A percentile compares a stretch with the other conserved stretches of the same genome.
Evolutionary conservation across 2,797 vertebrate genomes (phyloP).

Genomic region (Pogoniulus pusillus): DNA sequence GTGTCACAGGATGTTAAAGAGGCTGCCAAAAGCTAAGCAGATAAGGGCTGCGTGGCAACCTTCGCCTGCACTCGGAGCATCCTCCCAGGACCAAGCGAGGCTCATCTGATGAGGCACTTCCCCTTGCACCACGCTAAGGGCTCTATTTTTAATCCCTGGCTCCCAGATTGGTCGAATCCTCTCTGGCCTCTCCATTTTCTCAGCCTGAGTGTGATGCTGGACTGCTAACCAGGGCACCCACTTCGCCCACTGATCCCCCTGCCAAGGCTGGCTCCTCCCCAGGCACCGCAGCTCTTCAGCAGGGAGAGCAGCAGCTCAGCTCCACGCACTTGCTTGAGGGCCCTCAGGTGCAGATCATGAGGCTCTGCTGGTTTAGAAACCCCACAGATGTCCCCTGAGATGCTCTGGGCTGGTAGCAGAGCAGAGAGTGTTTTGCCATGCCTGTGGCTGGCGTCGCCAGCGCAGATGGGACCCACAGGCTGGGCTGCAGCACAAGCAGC

Average conservation of each 20-base stretch:
- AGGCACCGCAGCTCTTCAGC: background rate
- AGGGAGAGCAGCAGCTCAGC: accelerated
- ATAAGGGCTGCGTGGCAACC: constrained; percentile 36
- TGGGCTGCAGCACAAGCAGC: too few relatives aligned
- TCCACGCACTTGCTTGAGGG: background rate
- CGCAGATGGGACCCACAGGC: accelerated
- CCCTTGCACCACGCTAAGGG: background rate
- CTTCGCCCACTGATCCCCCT: background rate
- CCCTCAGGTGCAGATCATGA: background rate
- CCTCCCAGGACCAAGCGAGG: background rate
- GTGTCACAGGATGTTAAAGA: constrained; percentile 43
- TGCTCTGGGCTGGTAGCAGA: background rate
- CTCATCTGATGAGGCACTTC: constrained; percentile 14
- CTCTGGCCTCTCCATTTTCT: background rate
- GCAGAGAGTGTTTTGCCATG: background rate
- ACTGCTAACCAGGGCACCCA: background rate
- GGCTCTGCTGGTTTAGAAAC: background rate
- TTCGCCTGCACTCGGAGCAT: constrained; percentile 12
- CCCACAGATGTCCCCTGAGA: background rate
- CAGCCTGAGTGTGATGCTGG: background rate
- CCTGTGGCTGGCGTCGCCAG: background rate
- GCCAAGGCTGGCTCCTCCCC: background rate
- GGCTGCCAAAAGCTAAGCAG: constrained; percentile 34
- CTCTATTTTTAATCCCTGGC: constrained; percentile 18
- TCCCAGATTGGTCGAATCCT: background rate